Evolutionary conservation across 1,140 invertebrate species (phyloP), one percentile per base, ranked within the genome.

Genomic region (Cephus cinctus): DNA sequence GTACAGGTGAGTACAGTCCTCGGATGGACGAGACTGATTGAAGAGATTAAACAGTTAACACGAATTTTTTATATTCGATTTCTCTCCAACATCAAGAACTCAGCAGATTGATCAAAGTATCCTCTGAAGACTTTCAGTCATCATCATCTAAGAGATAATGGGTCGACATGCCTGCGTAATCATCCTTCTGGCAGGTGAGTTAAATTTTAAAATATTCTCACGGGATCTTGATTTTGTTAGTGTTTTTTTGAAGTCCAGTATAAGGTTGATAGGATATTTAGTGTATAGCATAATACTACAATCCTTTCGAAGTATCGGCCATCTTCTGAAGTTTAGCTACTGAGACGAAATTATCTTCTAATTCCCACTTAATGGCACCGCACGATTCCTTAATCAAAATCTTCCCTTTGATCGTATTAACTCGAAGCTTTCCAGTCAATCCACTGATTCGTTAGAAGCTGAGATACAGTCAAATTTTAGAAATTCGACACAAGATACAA

Each of bases 161-260:
- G 54, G 53, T 21, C 51, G 21, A 19, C 21, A 35, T 16, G 22
- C 39, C 19, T 61, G 49, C 23, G 12, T 61, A n/a, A 34, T 59
- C 12, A 34, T 63, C 12, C 27, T 64, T 16, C 23, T 65, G 5
- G 42, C 51, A 52, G 57, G 61, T 65, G 59, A 56, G 20, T 2
- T 32, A 18, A 27, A 6, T 6, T 27, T 27, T 8, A 8, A 8
- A 8, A 27, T 8, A 8, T 27, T n/a, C 25, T n/a, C 25, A 27
- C n/a, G 6, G 25, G 6, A 27, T 6, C 25, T 27, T 27, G n/a
- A n/a, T n/a, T n/a, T n/a, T n/a, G n/a, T n/a, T n/a, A n/a, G n/a
- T n/a, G n/a, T n/a, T n/a, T n/a, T n/a, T n/a, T n/a, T n/a, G n/a
- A n/a, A n/a, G n/a, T n/a, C n/a, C n/a, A n/a, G n/a, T n/a, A n/a